These are phyloP conservation scores for Anisognathus igniventris DNA, from an alignment of 2,797 vertebrate genomes.

Conservation along the genomic window DNA sequence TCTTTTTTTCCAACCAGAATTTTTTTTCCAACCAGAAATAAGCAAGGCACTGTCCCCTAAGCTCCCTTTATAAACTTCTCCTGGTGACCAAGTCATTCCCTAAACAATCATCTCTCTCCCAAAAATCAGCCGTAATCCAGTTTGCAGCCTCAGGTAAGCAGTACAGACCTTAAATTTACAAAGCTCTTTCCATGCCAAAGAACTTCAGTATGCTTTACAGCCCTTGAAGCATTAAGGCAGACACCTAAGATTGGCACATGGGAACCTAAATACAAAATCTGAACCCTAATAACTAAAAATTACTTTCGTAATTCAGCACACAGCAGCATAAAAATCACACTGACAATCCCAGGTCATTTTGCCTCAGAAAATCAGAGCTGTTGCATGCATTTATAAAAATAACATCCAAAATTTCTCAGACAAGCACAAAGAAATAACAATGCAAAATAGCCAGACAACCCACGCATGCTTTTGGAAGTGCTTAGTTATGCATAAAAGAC, in stretches of 20 bases:
- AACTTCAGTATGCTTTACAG: neutral
- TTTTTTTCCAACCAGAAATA: neutral
- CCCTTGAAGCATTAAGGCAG: neutral
- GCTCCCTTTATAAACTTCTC: neutral
- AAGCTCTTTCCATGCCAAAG: neutral
- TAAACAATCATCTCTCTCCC: neutral
- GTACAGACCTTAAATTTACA: neutral
- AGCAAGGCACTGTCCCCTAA: neutral
- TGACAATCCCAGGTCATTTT: neutral
- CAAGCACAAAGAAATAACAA: neutral
- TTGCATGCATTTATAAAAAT: neutral
- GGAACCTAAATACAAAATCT: neutral
- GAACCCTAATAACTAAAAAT: neutral
- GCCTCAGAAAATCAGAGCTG: neutral
- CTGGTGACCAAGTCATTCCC: rapidly evolving
- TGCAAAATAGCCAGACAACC: neutral
- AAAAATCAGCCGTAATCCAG: neutral
- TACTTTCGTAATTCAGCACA: neutral
- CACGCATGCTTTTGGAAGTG: neutral
- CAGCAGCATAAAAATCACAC: neutral
- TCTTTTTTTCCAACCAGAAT: neutral
- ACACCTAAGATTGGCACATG: neutral
- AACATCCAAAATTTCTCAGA: neutral
- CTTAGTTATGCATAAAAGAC: neutral
- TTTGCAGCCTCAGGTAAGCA: neutral